These are phyloP conservation scores for Epizoanthus ramosus DNA, from an alignment of 92 coral and sea anemone genomes.

Conservation along the genomic window DNA sequence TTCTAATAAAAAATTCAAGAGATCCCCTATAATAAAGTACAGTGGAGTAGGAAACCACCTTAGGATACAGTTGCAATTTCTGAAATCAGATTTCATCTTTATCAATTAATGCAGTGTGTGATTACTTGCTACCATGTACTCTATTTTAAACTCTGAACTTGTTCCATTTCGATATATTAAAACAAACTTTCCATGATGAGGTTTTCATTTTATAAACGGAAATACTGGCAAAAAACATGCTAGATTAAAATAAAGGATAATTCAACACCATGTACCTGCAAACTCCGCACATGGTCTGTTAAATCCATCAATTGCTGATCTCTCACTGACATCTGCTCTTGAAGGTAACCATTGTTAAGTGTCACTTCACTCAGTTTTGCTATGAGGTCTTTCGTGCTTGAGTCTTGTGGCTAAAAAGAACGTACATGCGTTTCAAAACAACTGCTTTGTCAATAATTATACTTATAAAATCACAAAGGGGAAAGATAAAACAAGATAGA, in stretches of 20 bases:
- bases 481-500: no score
- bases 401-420: constrained; percentile 75
- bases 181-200: not conserved
- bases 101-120: no score
- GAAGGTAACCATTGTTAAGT: constrained; percentile 90
- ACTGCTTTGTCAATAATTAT: not conserved
- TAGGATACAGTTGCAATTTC: no score
- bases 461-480: no score
- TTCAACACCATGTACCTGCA: constrained; percentile 65
- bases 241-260: not conserved
- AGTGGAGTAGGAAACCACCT: no score
- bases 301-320: constrained; percentile 78
- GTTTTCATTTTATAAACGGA: not conserved
- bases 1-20: no score
- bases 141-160: no score
- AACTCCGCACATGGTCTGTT: constrained; percentile 62
- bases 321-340: constrained; percentile 94
- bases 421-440: not conserved
- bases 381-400: constrained; percentile 85
- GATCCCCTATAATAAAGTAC: no score
- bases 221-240: not conserved
- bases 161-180: no score
- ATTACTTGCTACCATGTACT: no score
- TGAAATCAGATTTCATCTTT: no score
- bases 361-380: constrained; percentile 98